A percentile compares a stretch with the other conserved stretches of the same genome.
phyloP scores from a whole-genome alignment of 2,797 vertebrate genomes.

The Falco naumanni region DNA sequence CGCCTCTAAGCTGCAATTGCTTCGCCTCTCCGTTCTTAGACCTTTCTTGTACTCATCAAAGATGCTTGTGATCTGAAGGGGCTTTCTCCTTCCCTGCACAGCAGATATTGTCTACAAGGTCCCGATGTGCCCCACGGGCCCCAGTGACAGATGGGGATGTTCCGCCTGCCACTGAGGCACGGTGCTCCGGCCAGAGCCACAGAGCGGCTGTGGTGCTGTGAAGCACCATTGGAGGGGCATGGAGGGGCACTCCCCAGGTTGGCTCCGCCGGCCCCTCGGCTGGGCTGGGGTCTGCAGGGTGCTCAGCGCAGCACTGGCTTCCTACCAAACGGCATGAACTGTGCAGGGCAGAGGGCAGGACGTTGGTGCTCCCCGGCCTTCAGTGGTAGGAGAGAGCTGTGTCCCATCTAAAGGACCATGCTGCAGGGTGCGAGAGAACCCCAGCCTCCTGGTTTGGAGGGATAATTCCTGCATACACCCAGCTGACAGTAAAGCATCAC shows the following conservation, averaged over 20 bases:
- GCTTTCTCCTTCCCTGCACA: background rate
- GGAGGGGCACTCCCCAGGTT: background rate
- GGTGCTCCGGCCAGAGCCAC: background rate
- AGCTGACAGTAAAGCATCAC: background rate
- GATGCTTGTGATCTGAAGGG: background rate
- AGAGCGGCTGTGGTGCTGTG: background rate
- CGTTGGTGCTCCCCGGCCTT: rapidly evolving
- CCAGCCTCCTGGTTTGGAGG: background rate
- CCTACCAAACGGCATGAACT: background rate
- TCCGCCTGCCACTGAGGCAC: rapidly evolving
- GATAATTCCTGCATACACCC: background rate
- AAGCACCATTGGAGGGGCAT: rapidly evolving
- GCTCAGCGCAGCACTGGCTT: background rate
- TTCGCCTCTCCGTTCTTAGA: background rate
- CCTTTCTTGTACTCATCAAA: background rate
- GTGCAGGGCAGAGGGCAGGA: background rate
- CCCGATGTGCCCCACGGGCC: background rate
- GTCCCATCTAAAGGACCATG: background rate
- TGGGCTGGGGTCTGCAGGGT: background rate
- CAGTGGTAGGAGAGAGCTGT: background rate
- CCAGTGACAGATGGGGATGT: rapidly evolving
- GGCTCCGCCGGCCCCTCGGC: background rate
- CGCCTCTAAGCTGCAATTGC: background rate
- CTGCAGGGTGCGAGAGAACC: background rate
- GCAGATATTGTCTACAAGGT: rapidly evolving